Evolutionary conservation across 2,113 vertebrate species (phyloP), one percentile per base, ranked within the genome.

Genomic region (Laticauda colubrina): DNA sequence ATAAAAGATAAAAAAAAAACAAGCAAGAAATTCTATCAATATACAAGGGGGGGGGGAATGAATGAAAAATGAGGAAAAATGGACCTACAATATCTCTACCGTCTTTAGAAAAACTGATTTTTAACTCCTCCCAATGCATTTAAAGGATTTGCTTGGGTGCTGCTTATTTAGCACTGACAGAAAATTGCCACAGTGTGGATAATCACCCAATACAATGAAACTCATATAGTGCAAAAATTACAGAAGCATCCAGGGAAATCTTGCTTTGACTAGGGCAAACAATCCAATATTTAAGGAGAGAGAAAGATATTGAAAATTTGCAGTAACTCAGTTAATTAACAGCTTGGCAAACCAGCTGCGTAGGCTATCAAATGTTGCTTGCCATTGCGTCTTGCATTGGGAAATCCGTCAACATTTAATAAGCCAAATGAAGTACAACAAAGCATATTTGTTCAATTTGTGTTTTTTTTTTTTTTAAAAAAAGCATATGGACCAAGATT

Each of bases 291-390:
- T 69, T 39, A 24, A 34, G 21, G 26, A 91, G 85, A n/a, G 26
- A 57, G 48, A 51, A 8, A n/a, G 43, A 88, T 94, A 92, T 43
- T 69, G 81, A 92, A 89, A 94, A 92, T 54, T 12, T 91, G 20
- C 14, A 90, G 18, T 43, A 94, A 24, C 43, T 94, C 86, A 4
- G 39, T 91, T 91, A 91, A 93, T 93, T 93, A 89, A 90, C 29
- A 69, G 5, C 5, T 39, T 94, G 87, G 39, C 90, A 91, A 15
- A 5, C 26, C 39, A 89, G 24, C 34, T 92, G 12, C 2, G 34
- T 48, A 48, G 48, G 81, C 20, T 51, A 90, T 24, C 20, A 0
- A 10, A 91, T 55, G 20, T 6, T 5, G 45, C 88, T 12, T 87
- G 51, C 10, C 48, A 53, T 26, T 88, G 14, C 20, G 56, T 14